Conservation (phyloP, 2,113 vertebrate species). For the Silurus meridionalis region DNA sequence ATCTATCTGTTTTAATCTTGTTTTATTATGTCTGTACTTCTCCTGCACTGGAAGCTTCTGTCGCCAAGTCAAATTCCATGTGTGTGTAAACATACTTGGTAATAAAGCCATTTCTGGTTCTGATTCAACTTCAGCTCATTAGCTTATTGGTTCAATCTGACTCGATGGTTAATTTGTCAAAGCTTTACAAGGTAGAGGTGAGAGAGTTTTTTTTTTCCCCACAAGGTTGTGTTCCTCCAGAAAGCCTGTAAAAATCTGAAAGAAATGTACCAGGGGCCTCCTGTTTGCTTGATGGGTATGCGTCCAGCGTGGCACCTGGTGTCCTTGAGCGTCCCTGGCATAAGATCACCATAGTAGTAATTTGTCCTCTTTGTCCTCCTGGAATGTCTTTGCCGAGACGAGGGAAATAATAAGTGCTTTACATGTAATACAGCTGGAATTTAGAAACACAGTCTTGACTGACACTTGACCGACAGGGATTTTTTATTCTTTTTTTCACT, state of each 20-base stretch:
- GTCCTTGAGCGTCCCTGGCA: constrained; percentile 17
- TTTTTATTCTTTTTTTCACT: neutral
- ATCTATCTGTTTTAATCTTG: too few relatives aligned
- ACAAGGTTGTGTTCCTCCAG: neutral
- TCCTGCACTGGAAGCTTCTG: too few relatives aligned
- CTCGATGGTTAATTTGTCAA: constrained; percentile 23
- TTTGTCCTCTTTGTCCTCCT: constrained; percentile 34
- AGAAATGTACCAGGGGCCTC: neutral
- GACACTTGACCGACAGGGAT: constrained; percentile 9
- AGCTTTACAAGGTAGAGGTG: neutral
- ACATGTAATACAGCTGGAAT: constrained; percentile 32
- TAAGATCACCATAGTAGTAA: constrained; percentile 36
- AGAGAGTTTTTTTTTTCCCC: neutral
- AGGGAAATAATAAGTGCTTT: constrained; percentile 45
- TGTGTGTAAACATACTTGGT: too few relatives aligned
- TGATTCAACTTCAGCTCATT: constrained; percentile 17
- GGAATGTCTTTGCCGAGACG: constrained; percentile 31
- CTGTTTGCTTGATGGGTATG: constrained; percentile 18
- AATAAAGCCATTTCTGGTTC: too few relatives aligned
- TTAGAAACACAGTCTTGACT: constrained; percentile 12
- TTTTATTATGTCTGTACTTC: too few relatives aligned
- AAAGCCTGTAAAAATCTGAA: constrained; percentile 25
- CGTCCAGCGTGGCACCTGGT: constrained; percentile 30
- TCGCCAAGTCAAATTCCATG: too few relatives aligned
- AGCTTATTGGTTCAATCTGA: constrained; percentile 21